Evolutionary conservation across 2,113 vertebrate genomes (phyloP).

Genomic region (Cyanocitta stelleri): DNA sequence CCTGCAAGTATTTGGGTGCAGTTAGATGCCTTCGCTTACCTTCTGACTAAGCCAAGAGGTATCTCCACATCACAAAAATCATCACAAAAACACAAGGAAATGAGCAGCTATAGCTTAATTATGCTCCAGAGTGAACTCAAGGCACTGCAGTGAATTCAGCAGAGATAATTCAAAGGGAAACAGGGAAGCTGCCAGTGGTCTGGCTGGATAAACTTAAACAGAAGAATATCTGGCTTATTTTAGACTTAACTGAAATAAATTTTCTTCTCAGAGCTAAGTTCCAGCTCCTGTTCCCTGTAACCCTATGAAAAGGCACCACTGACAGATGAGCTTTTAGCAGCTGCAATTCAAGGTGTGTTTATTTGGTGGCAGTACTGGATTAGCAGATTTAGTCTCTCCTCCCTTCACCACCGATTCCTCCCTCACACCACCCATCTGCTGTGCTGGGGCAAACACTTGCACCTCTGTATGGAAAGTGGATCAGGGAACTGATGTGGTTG

Average conservation of each 20-base stretch:
- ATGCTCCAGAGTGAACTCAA: neutral
- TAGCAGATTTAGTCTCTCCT: neutral
- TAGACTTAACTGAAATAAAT: neutral
- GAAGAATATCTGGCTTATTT: slow-evolving; percentile 18
- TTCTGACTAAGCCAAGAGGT: neutral
- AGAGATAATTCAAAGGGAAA: neutral
- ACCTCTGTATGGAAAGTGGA: neutral
- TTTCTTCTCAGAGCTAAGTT: neutral
- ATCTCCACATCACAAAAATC: neutral
- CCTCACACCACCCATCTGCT: neutral
- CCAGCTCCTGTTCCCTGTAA: neutral
- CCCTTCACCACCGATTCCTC: neutral
- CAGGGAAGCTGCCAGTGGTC: neutral
- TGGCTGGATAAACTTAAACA: slow-evolving; percentile 6
- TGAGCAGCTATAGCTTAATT: neutral
- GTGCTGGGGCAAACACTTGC: neutral
- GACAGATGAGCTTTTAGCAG: neutral
- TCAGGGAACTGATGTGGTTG: neutral
- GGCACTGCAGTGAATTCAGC: neutral
- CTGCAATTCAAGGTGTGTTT: neutral
- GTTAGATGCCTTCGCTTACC: neutral
- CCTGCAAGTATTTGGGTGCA: neutral
- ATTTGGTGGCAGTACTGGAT: neutral
- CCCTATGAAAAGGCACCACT: neutral
- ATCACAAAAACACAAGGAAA: neutral